phyloP scores from a whole-genome alignment of 1,140 invertebrate genomes.

The Pygmarrhopalites habei region DNA sequence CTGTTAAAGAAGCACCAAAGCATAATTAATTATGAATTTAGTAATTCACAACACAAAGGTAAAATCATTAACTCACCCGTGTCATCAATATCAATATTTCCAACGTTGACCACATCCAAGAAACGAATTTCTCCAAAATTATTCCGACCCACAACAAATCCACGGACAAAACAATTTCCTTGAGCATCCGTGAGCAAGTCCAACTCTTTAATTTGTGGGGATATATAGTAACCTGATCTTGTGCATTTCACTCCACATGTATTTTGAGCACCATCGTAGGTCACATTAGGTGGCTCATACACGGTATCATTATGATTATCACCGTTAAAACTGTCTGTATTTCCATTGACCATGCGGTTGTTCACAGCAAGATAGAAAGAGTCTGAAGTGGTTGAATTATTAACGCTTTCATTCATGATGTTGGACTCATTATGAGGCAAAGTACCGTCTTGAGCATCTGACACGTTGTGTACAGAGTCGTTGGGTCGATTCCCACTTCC shows the following conservation, averaged over 20 bases:
- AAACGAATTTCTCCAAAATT: constrained; percentile 91
- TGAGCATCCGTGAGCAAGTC: constrained; percentile 56
- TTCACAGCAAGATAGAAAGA: constrained; percentile 9
- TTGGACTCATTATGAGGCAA: background rate
- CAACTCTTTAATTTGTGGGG: constrained; percentile 71
- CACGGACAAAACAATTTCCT: constrained; percentile 74
- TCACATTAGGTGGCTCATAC: background rate
- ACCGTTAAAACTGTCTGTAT: background rate
- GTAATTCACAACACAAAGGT: too few relatives aligned
- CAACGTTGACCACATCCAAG: constrained; percentile 76
- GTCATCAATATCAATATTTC: constrained; percentile 79
- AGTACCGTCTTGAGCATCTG: background rate
- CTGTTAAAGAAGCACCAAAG: too few relatives aligned
- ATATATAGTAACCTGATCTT: constrained; percentile 75
- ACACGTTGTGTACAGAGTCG: background rate
- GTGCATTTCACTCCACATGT: constrained; percentile 25
- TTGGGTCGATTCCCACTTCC: background rate
- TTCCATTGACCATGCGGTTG: background rate
- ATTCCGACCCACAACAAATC: constrained; percentile 80
- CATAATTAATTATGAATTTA: too few relatives aligned
- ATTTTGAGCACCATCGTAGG: constrained; percentile 1
- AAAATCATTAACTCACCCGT: constrained; percentile 55
- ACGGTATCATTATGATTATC: background rate
- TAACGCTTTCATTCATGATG: background rate
- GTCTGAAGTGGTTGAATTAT: background rate